These are phyloP conservation scores for Elanoides forficatus DNA, from an alignment of 2,113 vertebrate genomes.

Conservation along the genomic window DNA sequence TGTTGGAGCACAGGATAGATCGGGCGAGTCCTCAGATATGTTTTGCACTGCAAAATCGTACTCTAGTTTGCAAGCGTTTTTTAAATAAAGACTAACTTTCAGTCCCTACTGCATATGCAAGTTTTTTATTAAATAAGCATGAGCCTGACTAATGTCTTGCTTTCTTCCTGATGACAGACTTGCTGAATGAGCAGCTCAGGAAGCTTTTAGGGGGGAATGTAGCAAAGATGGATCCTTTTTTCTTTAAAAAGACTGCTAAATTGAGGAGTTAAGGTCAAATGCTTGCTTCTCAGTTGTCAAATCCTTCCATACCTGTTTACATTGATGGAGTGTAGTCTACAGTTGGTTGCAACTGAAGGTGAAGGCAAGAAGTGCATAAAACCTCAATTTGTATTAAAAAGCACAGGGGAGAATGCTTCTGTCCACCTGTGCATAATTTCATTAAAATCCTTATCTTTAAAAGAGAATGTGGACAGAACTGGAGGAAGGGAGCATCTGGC, in stretches of 20 bases:
- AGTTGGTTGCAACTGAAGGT: background rate
- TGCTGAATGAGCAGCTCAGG: background rate
- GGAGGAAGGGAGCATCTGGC: background rate
- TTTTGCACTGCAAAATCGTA: background rate
- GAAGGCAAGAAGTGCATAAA: background rate
- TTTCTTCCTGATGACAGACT: background rate
- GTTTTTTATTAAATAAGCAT: slow-evolving; percentile 38
- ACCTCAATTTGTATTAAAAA: background rate
- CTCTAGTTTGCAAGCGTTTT: background rate
- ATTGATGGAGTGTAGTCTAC: background rate
- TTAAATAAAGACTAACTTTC: background rate
- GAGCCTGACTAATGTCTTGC: slow-evolving; percentile 31
- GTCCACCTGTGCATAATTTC: background rate
- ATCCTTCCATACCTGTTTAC: background rate
- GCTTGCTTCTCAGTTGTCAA: background rate
- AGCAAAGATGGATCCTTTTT: background rate
- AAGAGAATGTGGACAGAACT: background rate
- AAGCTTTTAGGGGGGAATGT: background rate
- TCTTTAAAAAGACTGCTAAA: background rate
- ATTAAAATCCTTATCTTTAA: background rate
- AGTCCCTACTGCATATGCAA: background rate
- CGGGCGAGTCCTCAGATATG: background rate
- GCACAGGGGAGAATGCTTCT: background rate
- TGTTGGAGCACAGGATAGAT: background rate
- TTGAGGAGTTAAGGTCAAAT: background rate